Conservation (phyloP, 2,113 vertebrate genomes). For the Syngnathus scovelli region DNA sequence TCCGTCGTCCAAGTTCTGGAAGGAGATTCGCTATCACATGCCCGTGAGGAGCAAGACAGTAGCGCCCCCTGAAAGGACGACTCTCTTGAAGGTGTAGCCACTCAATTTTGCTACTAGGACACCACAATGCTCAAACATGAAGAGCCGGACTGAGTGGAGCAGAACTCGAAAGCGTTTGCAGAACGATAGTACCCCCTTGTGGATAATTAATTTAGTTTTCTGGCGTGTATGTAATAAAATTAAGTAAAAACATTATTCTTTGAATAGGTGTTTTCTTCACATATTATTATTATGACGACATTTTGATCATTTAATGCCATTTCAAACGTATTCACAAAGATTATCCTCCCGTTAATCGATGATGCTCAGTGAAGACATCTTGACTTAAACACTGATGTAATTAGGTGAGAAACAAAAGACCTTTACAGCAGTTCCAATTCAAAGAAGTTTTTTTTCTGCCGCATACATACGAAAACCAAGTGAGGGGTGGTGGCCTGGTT, state of each 20-base stretch:
- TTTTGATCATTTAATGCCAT: too few relatives aligned
- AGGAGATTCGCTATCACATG: constrained; percentile 82
- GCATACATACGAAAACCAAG: not conserved
- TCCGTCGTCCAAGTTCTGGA: constrained; percentile 77
- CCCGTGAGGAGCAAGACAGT: constrained; percentile 68
- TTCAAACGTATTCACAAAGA: too few relatives aligned
- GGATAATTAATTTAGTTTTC: not conserved
- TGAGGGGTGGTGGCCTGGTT: not conserved
- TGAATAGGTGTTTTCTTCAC: not conserved
- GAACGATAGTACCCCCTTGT: not conserved
- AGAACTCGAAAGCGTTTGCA: not conserved
- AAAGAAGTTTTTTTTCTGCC: not conserved
- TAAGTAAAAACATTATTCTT: not conserved
- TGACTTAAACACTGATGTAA: not conserved
- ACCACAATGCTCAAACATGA: not conserved
- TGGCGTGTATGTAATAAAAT: not conserved
- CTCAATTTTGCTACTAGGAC: not conserved
- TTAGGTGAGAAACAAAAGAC: not conserved
- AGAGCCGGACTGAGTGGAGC: too few relatives aligned
- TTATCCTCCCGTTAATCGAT: too few relatives aligned
- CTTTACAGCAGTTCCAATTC: not conserved
- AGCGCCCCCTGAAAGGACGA: constrained; percentile 26
- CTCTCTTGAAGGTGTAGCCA: constrained; percentile 42
- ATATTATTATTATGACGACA: too few relatives aligned
- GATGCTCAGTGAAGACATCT: not conserved